Evolutionary conservation across 2,888 invertebrate genomes (phyloP).

Genomic region (Cheilosia grossa): DNA sequence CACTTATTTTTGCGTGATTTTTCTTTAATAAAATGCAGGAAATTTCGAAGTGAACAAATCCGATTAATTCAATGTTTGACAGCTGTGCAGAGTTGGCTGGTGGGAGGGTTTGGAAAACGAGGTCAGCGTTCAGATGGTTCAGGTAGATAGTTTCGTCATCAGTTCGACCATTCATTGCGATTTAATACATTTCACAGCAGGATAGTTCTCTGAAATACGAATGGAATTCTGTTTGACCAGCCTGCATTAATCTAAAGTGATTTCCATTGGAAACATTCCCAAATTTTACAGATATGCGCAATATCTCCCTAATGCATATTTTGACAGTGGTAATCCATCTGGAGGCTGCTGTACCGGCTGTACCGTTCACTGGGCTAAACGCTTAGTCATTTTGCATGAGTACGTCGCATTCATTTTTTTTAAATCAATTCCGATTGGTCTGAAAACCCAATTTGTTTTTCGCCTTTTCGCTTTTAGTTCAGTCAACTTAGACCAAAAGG

Average conservation of each 20-base stretch:
- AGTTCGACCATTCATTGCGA: not conserved
- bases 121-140: conserved; percentile 5
- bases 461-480: conserved; percentile 40
- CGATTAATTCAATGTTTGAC: conserved; percentile 70
- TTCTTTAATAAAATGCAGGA: conserved; percentile 60
- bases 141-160: not conserved
- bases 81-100: conserved; percentile 69
- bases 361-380: conserved; percentile 30
- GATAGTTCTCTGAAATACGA: not conserved
- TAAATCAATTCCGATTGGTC: conserved; percentile 46
- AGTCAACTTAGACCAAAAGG: conserved; percentile 12
- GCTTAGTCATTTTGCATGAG: conserved; percentile 47
- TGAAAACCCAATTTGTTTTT: conserved; percentile 15
- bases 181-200: not conserved
- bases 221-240: not conserved
- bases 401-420: conserved; percentile 34
- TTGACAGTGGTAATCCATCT: not conserved
- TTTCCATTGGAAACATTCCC: too few relatives aligned
- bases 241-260: fast-evolving
- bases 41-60: conserved; percentile 68
- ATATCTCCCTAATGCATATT: not conserved
- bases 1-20: conserved; percentile 62
- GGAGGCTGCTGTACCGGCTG: conserved; percentile 3
- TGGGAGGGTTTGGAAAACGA: conserved; percentile 64
- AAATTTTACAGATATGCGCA: too few relatives aligned